Base-by-base conservation (phyloP, 2,797 vertebrate genomes). In the Sandelia bainsii region DNA sequence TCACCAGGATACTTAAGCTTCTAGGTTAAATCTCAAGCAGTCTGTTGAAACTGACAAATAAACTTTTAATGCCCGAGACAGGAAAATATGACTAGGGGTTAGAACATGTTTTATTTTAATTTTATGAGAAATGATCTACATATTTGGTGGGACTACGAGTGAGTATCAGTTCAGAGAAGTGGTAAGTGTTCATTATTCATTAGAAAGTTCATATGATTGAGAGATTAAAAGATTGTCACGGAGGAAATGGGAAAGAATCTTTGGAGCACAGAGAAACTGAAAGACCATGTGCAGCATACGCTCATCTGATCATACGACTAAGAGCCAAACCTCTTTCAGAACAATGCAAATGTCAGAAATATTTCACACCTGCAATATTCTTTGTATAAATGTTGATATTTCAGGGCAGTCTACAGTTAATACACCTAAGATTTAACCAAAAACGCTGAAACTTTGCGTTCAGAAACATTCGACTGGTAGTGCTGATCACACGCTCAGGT, bases 401-500 rank as follows among this genome's bases (percentile, higher is more conserved):
- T 67, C 50, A 54, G 66, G 58, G 25, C 59, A 32, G 20, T 57
- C 46, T 12, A 39, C 34, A 71, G 44, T 70, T 60, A 62, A 25
- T 27, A 51, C 20, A 49, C 46, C 29, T 59, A 46, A 72, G 53
- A 82, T 77, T 69, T 53, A 75, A 76, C 62, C 71, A 79, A 56
- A 67, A 73, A 42, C 1, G 4, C 2, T 1, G 20, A 45, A 37
- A 49, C 17, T 66, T 16, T 39, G 23, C 16, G 79, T 79, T 84
- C 69, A 82, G 82, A 79, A 82, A 80, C 48, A 42, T 80, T 58
- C 59, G 78, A 82, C 75, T 76, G 84, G 59, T 64, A 70, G 77
- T 68, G 65, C 49, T 51, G 54, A 79, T 68, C 67, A 62, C 69
- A 44, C 72, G 40, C 37, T 69, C 44, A 37, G 29, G 54, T 61